Conservation (phyloP, 2,797 vertebrate species). For the Alfaro cultratus region DNA sequence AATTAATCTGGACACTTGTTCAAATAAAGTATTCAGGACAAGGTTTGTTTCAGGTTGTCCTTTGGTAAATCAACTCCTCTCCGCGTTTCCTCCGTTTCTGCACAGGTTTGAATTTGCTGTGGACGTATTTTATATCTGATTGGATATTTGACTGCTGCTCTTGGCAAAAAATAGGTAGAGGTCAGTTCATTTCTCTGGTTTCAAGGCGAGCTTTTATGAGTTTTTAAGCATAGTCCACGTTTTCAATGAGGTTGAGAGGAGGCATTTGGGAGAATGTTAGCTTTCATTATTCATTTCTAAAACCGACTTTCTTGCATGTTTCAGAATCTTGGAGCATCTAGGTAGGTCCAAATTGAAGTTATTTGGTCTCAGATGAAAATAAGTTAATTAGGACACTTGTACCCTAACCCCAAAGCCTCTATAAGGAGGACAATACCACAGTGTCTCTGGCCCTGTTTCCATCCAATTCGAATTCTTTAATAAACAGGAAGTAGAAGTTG, state of each 20-base stretch:
- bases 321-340: background rate
- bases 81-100: background rate
- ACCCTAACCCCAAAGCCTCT: background rate
- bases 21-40: background rate
- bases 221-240: background rate
- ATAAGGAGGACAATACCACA: background rate
- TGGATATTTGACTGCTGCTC: background rate
- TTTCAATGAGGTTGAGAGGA: background rate
- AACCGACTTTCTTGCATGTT: background rate
- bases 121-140: background rate
- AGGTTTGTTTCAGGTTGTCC: background rate
- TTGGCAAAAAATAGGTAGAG: background rate
- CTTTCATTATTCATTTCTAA: background rate
- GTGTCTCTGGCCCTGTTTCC: too few relatives aligned
- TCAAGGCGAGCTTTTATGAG: background rate
- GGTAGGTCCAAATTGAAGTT: background rate
- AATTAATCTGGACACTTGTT: slow-evolving; percentile 1
- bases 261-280: background rate
- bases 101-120: background rate
- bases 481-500: too few relatives aligned
- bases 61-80: background rate
- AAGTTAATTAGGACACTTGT: background rate
- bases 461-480: too few relatives aligned
- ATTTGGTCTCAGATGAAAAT: background rate
- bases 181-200: background rate